Evolutionary conservation across 2,797 vertebrate species (phyloP).

Genomic region (Sebastes vulpes): DNA sequence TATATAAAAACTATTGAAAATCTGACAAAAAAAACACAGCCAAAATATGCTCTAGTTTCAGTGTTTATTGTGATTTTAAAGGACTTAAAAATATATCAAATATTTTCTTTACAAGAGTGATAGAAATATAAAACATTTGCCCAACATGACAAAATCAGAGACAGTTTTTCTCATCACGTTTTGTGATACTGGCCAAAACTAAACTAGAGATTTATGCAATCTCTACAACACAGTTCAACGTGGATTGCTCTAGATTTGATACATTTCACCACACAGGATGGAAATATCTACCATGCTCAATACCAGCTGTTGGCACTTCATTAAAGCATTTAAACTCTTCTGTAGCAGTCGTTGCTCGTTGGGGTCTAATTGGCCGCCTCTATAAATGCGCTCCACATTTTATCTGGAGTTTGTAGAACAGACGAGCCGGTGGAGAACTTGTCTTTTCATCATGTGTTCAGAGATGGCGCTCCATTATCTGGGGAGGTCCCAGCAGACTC

Average conservation of each 20-base stretch:
- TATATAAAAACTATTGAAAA: neutral
- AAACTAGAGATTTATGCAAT: neutral
- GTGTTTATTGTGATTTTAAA: neutral
- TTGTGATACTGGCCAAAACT: neutral
- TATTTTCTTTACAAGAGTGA: neutral
- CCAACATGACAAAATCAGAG: neutral
- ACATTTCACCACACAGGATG: neutral
- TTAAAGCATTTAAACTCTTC: conserved; percentile 30
- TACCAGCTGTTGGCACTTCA: conserved; percentile 30
- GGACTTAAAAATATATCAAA: too few relatives aligned
- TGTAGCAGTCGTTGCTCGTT: conserved; percentile 39
- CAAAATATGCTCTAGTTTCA: neutral
- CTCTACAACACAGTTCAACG: neutral
- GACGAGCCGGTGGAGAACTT: conserved; percentile 28
- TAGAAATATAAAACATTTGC: neutral
- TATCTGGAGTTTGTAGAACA: conserved; percentile 18
- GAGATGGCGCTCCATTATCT: conserved; percentile 75
- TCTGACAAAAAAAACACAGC: too few relatives aligned
- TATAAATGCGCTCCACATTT: conserved; percentile 3
- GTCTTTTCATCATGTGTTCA: conserved; percentile 59
- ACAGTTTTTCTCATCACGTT: neutral
- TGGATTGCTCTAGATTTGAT: neutral
- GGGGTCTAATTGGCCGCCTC: conserved; percentile 7
- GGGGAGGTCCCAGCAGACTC: conserved; percentile 32
- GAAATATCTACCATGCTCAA: neutral